phyloP scores from a whole-genome alignment of 2,797 vertebrate species.

The Tympanoctomys barrerae region DNA sequence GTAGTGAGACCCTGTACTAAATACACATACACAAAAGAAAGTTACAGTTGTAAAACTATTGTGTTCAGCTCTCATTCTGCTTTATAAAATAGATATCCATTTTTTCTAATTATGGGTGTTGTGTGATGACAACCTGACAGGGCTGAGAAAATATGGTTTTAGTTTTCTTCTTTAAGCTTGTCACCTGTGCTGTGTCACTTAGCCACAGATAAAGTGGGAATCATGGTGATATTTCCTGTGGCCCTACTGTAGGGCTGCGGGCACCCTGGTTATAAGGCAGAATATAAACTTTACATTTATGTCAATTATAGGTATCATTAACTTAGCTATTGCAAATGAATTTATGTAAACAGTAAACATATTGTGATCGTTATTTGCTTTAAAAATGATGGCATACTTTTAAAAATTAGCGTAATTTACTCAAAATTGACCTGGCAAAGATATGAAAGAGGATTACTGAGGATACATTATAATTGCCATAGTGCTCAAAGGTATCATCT shows the following conservation, averaged over 20 bases:
- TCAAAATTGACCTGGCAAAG: neutral
- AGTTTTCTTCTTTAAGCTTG: neutral
- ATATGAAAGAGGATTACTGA: neutral
- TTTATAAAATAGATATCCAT: neutral
- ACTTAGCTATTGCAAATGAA: neutral
- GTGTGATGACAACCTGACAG: neutral
- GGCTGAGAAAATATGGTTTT: neutral
- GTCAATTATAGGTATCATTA: neutral
- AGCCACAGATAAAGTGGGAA: neutral
- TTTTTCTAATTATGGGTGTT: neutral
- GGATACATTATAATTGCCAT: neutral
- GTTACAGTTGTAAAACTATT: neutral
- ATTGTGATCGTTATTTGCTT: constrained; percentile 44
- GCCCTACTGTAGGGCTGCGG: neutral
- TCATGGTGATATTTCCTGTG: neutral
- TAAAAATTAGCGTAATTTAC: neutral
- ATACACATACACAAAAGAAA: too few species aligned
- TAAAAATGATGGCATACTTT: neutral
- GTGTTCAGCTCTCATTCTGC: neutral
- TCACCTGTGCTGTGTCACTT: neutral
- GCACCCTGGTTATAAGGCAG: neutral
- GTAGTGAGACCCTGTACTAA: too few species aligned
- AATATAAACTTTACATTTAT: neutral
- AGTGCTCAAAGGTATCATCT: neutral
- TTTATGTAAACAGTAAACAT: constrained; percentile 28